These are phyloP conservation scores for Sphenodon punctatus DNA, from an alignment of 2,797 vertebrate genomes.

Conservation along the genomic window DNA sequence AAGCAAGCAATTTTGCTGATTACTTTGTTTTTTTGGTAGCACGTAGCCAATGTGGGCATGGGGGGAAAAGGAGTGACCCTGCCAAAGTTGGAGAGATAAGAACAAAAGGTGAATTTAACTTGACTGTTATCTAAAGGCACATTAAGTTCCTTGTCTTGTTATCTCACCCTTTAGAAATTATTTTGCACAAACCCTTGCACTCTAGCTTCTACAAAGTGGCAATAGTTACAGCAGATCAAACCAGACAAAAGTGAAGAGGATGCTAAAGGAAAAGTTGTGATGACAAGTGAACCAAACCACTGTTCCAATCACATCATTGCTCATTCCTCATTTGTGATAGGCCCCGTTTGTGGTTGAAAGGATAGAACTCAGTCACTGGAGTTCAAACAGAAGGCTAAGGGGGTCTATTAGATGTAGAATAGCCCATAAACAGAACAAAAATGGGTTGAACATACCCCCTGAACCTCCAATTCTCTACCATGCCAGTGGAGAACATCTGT, in stretches of 20 bases:
- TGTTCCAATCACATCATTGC: not conserved
- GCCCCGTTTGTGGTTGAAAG: not conserved
- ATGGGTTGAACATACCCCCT: not conserved
- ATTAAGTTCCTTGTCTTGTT: not conserved
- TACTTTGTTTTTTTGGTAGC: not conserved
- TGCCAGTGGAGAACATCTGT: conserved; percentile 38
- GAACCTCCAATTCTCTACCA: not conserved
- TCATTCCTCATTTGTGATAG: fast-evolving
- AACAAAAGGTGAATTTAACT: not conserved
- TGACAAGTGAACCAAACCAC: fast-evolving
- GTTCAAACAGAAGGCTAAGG: not conserved
- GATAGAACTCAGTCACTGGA: not conserved
- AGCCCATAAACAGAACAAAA: not conserved
- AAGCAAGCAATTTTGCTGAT: conserved; percentile 10
- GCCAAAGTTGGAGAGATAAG: conserved; percentile 36
- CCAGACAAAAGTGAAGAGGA: not conserved
- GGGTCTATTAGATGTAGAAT: no score
- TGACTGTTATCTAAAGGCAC: not conserved
- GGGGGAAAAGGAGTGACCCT: not conserved
- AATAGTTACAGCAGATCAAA: not conserved
- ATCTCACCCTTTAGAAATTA: not conserved
- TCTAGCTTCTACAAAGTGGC: no score
- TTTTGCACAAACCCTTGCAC: no score
- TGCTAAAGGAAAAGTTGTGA: fast-evolving
- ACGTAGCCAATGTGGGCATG: conserved; percentile 20